These are phyloP conservation scores for Homarus gammarus DNA, from an alignment of 2,888 invertebrate species.

Conservation along the genomic window DNA sequence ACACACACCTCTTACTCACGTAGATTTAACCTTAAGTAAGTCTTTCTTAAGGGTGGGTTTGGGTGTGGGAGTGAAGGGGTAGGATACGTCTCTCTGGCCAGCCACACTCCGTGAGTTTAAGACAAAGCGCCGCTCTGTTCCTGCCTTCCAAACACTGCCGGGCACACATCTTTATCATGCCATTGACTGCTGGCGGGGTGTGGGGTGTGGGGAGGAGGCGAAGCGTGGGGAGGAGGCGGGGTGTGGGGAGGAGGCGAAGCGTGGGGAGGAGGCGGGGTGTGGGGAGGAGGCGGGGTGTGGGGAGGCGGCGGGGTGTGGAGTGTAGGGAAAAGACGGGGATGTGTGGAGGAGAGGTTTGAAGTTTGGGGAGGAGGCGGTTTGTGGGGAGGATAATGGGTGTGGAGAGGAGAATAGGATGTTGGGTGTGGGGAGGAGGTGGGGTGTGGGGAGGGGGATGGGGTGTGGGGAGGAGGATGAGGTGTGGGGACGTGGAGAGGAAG, in stretches of 20 bases:
- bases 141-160: conserved; percentile 31
- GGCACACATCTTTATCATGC: conserved; percentile 40
- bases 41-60: conserved; percentile 25
- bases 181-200: conserved; percentile 40
- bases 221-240: not conserved
- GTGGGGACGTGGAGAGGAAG: too few relatives aligned
- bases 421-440: too few relatives aligned
- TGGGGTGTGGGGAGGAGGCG: conserved; percentile 6
- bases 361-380: too few relatives aligned
- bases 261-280: not conserved
- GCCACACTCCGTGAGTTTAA: conserved; percentile 36
- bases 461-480: too few relatives aligned
- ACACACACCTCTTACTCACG: not conserved
- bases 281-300: not conserved
- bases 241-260: not conserved
- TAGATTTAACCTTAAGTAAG: not conserved
- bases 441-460: too few relatives aligned
- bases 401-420: too few relatives aligned
- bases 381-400: too few relatives aligned
- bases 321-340: too few relatives aligned
- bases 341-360: too few relatives aligned
- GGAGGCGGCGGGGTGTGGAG: too few relatives aligned
- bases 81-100: conserved; percentile 27
- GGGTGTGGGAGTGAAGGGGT: not conserved
- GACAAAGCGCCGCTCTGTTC: conserved; percentile 55